phyloP scores from a whole-genome alignment of 2,113 vertebrate species.

The Ochotona princeps region DNA sequence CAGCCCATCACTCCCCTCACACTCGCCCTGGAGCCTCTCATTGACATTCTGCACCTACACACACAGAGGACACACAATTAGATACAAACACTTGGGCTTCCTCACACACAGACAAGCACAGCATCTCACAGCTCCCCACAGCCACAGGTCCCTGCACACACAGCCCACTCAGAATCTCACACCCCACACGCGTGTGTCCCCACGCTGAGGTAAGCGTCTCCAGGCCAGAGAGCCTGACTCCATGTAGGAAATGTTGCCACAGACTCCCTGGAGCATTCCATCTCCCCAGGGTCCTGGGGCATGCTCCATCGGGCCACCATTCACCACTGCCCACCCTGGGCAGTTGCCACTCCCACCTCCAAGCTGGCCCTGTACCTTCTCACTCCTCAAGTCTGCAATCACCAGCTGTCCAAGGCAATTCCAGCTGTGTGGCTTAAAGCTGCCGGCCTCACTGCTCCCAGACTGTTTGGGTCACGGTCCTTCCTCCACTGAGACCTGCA shows the following conservation, averaged over 20 bases:
- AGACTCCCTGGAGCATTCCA: rapidly evolving
- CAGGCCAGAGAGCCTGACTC: background rate
- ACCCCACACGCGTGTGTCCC: background rate
- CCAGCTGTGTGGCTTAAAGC: background rate
- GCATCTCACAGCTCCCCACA: background rate
- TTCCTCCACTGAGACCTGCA: background rate
- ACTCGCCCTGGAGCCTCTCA: background rate
- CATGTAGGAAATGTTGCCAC: rapidly evolving
- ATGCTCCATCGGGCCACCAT: background rate
- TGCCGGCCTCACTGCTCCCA: background rate
- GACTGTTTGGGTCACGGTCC: background rate
- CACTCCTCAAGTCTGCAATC: background rate
- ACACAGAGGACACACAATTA: no score
- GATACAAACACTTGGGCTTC: background rate
- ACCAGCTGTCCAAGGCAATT: background rate
- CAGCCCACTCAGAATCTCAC: background rate
- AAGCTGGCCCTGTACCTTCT: background rate
- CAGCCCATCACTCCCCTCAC: background rate
- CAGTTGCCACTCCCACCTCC: background rate
- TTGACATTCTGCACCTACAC: no score
- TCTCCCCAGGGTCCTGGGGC: background rate
- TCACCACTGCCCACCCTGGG: background rate
- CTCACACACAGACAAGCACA: background rate
- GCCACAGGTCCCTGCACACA: background rate
- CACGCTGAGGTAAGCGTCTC: background rate